Conservation (phyloP, 2,113 vertebrate species). For the Aramus guarauna region DNA sequence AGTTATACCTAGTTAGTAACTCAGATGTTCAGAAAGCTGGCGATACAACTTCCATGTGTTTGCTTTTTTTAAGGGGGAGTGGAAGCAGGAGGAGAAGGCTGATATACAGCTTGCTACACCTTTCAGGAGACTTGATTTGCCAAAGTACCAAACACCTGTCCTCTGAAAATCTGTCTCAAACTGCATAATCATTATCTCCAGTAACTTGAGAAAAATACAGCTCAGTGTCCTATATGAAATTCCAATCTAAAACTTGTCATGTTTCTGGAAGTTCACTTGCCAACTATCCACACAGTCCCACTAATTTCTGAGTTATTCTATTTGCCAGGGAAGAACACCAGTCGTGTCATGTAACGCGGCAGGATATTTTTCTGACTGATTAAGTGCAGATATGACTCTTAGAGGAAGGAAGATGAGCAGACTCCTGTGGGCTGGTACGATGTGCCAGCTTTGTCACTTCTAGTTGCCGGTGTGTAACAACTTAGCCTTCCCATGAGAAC, state of each 20-base stretch:
- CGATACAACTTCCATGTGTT: neutral
- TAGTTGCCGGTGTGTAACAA: neutral
- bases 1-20: neutral
- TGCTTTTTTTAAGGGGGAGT: fast-evolving
- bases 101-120: neutral
- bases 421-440: neutral
- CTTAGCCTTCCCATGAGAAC: conserved; percentile 8
- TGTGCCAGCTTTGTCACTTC: conserved; percentile 12
- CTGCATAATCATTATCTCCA: neutral
- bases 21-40: neutral
- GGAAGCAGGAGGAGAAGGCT: neutral
- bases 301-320: neutral
- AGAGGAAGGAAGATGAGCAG: neutral
- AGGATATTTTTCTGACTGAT: neutral
- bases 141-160: neutral
- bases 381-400: neutral
- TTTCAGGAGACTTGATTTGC: neutral
- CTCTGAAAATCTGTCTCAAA: neutral
- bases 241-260: neutral
- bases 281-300: neutral
- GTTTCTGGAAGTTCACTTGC: neutral
- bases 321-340: fast-evolving
- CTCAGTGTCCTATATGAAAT: neutral
- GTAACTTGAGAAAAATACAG: neutral
- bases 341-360: fast-evolving